Conservation (phyloP, 2,113 vertebrate species). For the Eleginops maclovinus region DNA sequence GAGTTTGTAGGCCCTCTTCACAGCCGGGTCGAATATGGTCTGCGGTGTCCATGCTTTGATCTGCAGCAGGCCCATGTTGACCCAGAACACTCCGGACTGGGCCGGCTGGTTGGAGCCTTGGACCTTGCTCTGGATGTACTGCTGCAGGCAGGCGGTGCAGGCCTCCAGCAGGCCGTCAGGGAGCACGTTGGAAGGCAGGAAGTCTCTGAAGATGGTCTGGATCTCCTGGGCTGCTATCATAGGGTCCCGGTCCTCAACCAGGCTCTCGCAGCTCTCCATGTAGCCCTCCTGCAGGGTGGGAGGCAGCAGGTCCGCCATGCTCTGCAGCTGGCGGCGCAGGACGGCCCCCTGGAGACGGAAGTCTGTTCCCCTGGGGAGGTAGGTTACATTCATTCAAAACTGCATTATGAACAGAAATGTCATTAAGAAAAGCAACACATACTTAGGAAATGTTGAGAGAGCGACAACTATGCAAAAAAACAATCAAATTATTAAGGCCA, state of each 20-base stretch:
- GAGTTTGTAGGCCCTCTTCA: constrained; percentile 94
- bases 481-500: too few species aligned
- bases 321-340: constrained; percentile 87
- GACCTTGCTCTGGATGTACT: constrained; percentile 85
- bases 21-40: constrained; percentile 93
- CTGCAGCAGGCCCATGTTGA: constrained; percentile 92
- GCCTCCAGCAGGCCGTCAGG: constrained; percentile 88
- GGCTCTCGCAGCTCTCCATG: constrained; percentile 86
- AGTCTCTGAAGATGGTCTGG: constrained; percentile 84
- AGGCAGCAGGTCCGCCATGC: constrained; percentile 88
- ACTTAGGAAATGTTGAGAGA: too few species aligned
- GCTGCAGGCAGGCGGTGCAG: constrained; percentile 87
- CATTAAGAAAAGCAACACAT: too few species aligned
- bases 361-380: constrained; percentile 86
- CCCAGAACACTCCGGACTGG: constrained; percentile 91
- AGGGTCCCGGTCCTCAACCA: constrained; percentile 81
- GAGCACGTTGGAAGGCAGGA: constrained; percentile 83
- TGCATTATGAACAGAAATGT: too few species aligned
- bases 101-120: constrained; percentile 79
- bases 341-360: constrained; percentile 87
- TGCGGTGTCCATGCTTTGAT: constrained; percentile 94
- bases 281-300: constrained; percentile 86
- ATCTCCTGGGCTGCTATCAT: constrained; percentile 85
- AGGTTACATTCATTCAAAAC: too few species aligned
- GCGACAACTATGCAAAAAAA: too few species aligned